Percentiles rank a stretch among this genome's conserved stretches.
phyloP scores from a whole-genome alignment of 2,888 invertebrate genomes.

The Tipula vernalis region DNA sequence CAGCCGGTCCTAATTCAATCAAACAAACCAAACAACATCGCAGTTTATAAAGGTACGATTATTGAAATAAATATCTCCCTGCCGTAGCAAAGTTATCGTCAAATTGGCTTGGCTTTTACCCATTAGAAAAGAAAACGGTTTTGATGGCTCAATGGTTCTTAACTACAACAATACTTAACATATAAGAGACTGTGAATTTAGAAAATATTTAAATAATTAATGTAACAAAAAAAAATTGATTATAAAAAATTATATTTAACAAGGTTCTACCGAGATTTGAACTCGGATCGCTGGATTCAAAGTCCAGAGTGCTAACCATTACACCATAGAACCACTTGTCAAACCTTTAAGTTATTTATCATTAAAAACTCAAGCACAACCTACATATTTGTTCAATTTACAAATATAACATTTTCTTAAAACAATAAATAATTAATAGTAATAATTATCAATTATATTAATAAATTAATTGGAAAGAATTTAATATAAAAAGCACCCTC shows the following conservation, averaged over 20 bases:
- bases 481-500: background rate
- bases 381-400: background rate
- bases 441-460: background rate
- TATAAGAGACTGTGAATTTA: too few relatives aligned
- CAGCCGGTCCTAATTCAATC: too few relatives aligned
- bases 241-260: background rate
- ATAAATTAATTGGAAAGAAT: background rate
- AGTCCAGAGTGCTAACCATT: conserved; percentile 28
- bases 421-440: background rate
- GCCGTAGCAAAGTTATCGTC: too few relatives aligned
- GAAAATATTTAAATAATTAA: background rate
- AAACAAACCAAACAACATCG: too few relatives aligned
- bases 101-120: too few relatives aligned
- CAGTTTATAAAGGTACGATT: too few relatives aligned
- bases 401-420: background rate
- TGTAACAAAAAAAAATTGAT: background rate
- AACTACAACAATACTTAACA: too few relatives aligned
- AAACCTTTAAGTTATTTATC: background rate
- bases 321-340: conserved; percentile 31
- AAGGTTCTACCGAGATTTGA: conserved; percentile 13
- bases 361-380: background rate
- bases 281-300: conserved; percentile 13
- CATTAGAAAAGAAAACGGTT: too few relatives aligned
- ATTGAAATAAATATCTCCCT: too few relatives aligned
- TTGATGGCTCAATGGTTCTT: too few relatives aligned